phyloP scores from a whole-genome alignment of 2,888 invertebrate genomes.

The Cerastis rubricosa region DNA sequence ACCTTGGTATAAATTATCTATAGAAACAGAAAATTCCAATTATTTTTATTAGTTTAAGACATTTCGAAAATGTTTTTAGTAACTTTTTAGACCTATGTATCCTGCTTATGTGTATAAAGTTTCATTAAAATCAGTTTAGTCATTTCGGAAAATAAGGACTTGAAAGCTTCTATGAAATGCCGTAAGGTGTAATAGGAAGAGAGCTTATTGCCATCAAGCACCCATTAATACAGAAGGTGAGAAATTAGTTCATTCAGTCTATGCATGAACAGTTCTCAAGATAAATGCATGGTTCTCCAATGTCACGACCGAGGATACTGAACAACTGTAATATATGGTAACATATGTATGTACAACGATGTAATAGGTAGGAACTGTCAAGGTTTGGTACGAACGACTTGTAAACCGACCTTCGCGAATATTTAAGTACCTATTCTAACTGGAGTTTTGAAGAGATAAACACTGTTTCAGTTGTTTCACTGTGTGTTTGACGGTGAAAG shows the following conservation, averaged over 20 bases:
- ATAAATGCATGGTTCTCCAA: constrained; percentile 18
- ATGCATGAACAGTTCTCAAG: constrained; percentile 14
- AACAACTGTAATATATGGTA: not conserved
- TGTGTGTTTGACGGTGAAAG: too few species aligned
- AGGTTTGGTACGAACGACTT: not conserved
- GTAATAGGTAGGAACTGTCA: not conserved
- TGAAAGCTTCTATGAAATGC: too few species aligned
- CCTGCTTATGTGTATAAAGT: too few species aligned
- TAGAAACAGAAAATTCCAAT: too few species aligned
- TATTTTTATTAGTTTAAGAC: too few species aligned
- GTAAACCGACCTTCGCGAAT: not conserved
- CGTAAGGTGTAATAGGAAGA: too few species aligned
- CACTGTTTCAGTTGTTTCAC: too few species aligned
- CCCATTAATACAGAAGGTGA: not conserved
- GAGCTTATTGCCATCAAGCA: not conserved
- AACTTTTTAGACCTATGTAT: too few species aligned
- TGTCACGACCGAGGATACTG: constrained; percentile 31
- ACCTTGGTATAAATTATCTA: too few species aligned
- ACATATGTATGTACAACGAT: not conserved
- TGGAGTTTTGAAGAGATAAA: not conserved
- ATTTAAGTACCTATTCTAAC: not conserved
- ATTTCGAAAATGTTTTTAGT: too few species aligned
- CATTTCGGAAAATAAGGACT: too few species aligned
- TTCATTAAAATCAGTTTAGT: too few species aligned
- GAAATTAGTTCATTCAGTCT: constrained; percentile 27